Conservation (phyloP, 2,113 vertebrate species). For the Anoura caudifer region DNA sequence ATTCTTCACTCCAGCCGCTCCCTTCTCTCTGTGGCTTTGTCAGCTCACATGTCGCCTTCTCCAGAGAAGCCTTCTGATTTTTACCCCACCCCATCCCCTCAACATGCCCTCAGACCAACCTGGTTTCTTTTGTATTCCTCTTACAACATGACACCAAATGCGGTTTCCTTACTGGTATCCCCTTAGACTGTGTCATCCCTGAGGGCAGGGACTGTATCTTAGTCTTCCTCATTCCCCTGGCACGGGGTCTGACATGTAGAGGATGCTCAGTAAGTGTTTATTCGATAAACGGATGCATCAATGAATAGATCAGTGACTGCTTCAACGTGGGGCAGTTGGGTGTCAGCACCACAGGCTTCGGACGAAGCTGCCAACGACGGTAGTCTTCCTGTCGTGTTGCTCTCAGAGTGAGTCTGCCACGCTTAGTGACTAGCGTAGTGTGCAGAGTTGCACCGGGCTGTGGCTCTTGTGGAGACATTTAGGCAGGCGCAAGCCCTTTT, state of each 20-base stretch:
- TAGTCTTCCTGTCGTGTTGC: neutral
- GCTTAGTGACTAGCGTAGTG: too few relatives aligned
- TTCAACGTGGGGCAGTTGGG: neutral
- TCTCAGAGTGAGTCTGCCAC: neutral
- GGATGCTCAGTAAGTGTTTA: neutral
- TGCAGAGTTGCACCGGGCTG: neutral
- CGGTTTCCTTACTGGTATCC: neutral
- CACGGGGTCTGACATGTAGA: neutral
- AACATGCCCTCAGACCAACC: neutral
- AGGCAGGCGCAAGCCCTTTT: neutral
- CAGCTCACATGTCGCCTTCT: neutral
- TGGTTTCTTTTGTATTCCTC: neutral
- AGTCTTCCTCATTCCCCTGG: neutral
- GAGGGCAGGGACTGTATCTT: neutral
- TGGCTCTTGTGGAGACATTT: neutral
- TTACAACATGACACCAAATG: neutral
- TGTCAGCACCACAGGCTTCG: neutral
- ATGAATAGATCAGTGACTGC: neutral
- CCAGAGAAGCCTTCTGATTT: neutral
- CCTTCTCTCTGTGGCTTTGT: neutral
- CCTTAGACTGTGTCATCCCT: neutral
- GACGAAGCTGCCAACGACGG: neutral
- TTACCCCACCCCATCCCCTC: neutral
- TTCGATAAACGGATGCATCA: neutral
- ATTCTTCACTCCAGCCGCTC: neutral